Base-by-base conservation (phyloP, 2,113 vertebrate genomes). In the Hoplias malabaricus region DNA sequence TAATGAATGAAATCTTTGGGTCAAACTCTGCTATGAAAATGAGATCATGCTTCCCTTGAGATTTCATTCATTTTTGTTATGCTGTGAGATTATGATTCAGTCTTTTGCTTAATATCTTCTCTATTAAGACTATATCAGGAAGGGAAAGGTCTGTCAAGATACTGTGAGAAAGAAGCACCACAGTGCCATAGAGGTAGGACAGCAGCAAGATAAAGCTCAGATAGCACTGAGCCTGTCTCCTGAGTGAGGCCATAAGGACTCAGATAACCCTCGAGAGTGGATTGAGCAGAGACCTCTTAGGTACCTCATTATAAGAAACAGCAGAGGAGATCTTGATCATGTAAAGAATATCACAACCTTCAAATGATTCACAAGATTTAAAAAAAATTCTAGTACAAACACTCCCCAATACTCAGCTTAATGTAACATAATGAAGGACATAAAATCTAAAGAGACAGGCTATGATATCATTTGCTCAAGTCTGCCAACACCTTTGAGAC, bases 181-280 rank as follows among this genome's bases (percentile, higher is more conserved):
- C 27, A 53, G 46, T 66, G 68, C 33, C 33, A 65, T 27, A 13
- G 61, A 72, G 54, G 53, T 56, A 79, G 66, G 53, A 53, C 34
- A 72, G 59, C 7, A 8, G 10, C n/a, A 33, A 63, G 77, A 78
- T 72, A 78, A 71, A 57, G 25, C 31, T 38, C 9, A 79, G 33
- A 72, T 42, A 61, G 23, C 65, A 46, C 23, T n/a, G 57, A 78
- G 31, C 62, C 69, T 40, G 46, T 25, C 34, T 79, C 46, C 57
- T 43, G 34, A 72, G 69, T 27, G 23, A 3, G 4, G 61, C 57
- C 69, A 72, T 63, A 53, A 71, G 56, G 69, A 54, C 67, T 43
- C 25, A 59, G 75, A 78, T 34, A 62, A 70, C 66, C n/a, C 69
- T 57, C 66, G n/a, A 50, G 67, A 50, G 65, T 19, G 33, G n/a